Conservation (phyloP, 1,140 invertebrate species). For the Scaptomyza pallida region DNA sequence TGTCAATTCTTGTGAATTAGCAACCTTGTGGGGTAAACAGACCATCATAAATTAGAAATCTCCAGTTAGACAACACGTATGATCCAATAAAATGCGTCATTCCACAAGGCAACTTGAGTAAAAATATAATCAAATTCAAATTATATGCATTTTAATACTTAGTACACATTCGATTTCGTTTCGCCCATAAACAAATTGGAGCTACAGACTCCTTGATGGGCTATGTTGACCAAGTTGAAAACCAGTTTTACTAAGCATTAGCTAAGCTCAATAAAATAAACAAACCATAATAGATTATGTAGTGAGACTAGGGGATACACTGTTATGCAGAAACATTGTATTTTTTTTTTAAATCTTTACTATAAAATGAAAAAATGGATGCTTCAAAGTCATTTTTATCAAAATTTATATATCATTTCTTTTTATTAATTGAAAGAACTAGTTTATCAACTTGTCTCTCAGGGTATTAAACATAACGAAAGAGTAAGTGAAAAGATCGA, state of each 20-base stretch:
- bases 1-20: conserved; percentile 18
- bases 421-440: neutral
- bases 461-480: conserved; percentile 22
- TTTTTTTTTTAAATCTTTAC: too few species aligned
- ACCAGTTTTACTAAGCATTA: conserved; percentile 62
- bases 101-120: conserved; percentile 32
- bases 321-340: too few species aligned
- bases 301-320: too few species aligned
- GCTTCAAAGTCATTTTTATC: too few species aligned
- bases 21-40: conserved; percentile 5
- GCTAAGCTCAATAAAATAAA: conserved; percentile 63
- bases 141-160: conserved; percentile 59
- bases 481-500: conserved; percentile 22
- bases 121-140: conserved; percentile 59
- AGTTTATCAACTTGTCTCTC: too few species aligned
- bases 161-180: conserved; percentile 72
- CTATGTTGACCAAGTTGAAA: conserved; percentile 71
- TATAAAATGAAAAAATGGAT: too few species aligned
- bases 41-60: conserved; percentile 20
- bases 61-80: conserved; percentile 14
- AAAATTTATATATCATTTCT: too few species aligned
- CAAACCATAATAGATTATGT: neutral
- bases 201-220: conserved; percentile 73
- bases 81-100: conserved; percentile 38
- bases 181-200: conserved; percentile 36